Conservation (phyloP, 2,888 invertebrate genomes). For the Rhagonycha fulva region DNA sequence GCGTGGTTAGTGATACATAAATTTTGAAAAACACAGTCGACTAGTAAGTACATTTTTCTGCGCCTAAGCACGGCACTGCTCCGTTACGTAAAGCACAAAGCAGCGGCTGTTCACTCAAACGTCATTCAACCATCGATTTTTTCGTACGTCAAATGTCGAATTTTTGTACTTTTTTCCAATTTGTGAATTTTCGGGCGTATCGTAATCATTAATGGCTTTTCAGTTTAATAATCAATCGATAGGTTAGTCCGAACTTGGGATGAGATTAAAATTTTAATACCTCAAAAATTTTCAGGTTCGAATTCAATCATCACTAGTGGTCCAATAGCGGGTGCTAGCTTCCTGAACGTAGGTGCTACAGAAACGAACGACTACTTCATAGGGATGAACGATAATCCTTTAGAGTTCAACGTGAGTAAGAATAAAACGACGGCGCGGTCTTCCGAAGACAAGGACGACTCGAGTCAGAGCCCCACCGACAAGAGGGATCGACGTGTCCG, state of each 20-base stretch:
- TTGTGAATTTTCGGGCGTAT: not conserved
- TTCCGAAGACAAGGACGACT: slow-evolving; percentile 54
- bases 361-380: slow-evolving; percentile 35
- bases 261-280: not conserved
- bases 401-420: slow-evolving; percentile 66
- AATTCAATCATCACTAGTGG: slow-evolving; percentile 27
- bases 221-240: slow-evolving; percentile 33
- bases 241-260: slow-evolving; percentile 15
- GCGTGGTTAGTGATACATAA: too few relatives aligned
- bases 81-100: not conserved
- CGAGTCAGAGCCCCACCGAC: slow-evolving; percentile 50
- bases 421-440: slow-evolving; percentile 60
- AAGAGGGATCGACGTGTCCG: slow-evolving; percentile 39
- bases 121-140: not conserved
- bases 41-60: too few relatives aligned
- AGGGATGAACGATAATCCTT: slow-evolving; percentile 62
- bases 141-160: not conserved
- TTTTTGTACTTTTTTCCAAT: not conserved
- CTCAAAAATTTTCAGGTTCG: slow-evolving; percentile 7
- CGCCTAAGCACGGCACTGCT: not conserved
- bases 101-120: not conserved
- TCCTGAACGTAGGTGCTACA: slow-evolving; percentile 19
- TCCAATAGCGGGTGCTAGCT: slow-evolving; percentile 17
- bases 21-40: too few relatives aligned
- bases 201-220: slow-evolving; percentile 30